A percentile compares a stretch with the other conserved stretches of the same genome.
These are phyloP conservation scores for Synanthedon vespiformis DNA, from an alignment of 2,888 invertebrate species.

Conservation along the genomic window DNA sequence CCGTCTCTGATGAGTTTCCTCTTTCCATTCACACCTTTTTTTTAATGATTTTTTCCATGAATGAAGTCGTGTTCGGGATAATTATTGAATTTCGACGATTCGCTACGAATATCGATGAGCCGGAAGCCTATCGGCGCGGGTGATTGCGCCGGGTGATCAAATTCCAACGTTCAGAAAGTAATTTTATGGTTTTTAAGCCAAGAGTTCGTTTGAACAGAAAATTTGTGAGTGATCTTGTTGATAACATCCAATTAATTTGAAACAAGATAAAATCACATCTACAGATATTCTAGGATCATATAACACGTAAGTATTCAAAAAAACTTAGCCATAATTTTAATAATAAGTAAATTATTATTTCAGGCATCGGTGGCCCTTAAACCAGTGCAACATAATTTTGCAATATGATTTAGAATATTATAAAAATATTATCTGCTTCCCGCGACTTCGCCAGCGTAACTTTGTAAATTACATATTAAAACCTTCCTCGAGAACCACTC, in stretches of 20 bases:
- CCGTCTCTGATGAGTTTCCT: slow-evolving; percentile 42
- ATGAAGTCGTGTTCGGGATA: slow-evolving; percentile 70
- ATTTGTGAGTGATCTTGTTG: not conserved
- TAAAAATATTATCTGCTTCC: too few species aligned
- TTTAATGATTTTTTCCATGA: slow-evolving; percentile 61
- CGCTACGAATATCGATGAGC: slow-evolving; percentile 69
- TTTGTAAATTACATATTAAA: too few species aligned
- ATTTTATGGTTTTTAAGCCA: slow-evolving; percentile 65
- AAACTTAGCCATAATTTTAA: too few species aligned
- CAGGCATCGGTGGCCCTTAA: too few species aligned
- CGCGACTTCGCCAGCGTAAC: too few species aligned
- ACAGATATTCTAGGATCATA: not conserved
- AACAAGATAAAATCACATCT: not conserved
- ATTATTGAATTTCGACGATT: slow-evolving; percentile 70
- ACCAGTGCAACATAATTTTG: too few species aligned
- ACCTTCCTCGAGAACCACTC: too few species aligned
- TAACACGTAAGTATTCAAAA: too few species aligned
- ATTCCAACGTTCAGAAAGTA: slow-evolving; percentile 59
- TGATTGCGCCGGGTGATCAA: slow-evolving; percentile 58
- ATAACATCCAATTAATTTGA: not conserved
- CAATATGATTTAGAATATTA: too few species aligned
- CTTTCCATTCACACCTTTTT: slow-evolving; percentile 68
- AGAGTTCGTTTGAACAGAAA: slow-evolving; percentile 37
- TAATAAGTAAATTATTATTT: too few species aligned
- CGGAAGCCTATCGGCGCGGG: slow-evolving; percentile 62